These are phyloP conservation scores for Peromyscus melanophrys DNA, from an alignment of 2,797 vertebrate genomes.

Conservation along the genomic window DNA sequence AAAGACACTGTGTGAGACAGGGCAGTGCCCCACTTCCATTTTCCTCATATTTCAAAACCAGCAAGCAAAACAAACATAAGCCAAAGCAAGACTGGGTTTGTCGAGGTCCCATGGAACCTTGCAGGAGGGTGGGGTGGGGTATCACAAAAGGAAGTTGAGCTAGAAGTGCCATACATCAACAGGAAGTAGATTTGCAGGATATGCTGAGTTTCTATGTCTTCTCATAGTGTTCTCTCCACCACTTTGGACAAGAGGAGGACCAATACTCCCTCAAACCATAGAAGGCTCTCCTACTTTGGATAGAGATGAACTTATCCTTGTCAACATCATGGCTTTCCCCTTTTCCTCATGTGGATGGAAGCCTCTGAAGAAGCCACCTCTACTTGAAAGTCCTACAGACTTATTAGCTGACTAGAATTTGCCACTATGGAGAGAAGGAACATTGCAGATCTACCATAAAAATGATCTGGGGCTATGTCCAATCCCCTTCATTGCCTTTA, in stretches of 20 bases:
- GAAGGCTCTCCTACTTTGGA: not conserved
- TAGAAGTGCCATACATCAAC: rapidly evolving
- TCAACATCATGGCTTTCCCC: not conserved
- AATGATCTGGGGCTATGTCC: not conserved
- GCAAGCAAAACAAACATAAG: not conserved
- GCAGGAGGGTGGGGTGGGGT: not conserved
- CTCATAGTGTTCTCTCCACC: not conserved
- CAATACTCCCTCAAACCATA: not conserved
- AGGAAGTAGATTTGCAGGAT: not conserved
- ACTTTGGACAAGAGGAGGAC: not conserved
- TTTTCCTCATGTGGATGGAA: not conserved
- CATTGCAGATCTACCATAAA: not conserved
- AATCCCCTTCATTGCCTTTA: not conserved
- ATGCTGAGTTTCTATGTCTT: not conserved
- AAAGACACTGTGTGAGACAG: constrained; percentile 53
- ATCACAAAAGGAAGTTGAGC: not conserved
- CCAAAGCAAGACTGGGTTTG: not conserved
- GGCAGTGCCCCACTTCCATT: not conserved
- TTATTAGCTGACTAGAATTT: not conserved
- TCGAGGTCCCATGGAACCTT: rapidly evolving
- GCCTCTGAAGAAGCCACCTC: not conserved
- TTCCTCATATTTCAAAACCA: not conserved
- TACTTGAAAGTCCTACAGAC: not conserved
- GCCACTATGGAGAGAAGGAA: not conserved
- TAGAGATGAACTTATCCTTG: not conserved